phyloP scores from a whole-genome alignment of 2,113 vertebrate species.

The Chaenocephalus aceratus region DNA sequence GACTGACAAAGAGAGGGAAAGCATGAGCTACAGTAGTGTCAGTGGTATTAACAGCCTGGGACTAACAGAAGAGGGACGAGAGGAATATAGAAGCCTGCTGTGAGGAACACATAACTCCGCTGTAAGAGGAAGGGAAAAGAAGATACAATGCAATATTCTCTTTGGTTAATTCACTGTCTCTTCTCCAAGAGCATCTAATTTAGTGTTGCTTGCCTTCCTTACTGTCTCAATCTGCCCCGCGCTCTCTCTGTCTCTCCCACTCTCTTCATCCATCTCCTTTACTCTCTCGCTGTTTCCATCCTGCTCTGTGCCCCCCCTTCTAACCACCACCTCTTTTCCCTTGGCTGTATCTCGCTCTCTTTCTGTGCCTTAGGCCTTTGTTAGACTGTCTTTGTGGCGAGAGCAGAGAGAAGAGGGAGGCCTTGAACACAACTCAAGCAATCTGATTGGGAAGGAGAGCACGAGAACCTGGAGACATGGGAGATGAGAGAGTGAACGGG shows the following conservation, averaged over 20 bases:
- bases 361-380: slow-evolving; percentile 71
- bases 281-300: slow-evolving; percentile 45
- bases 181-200: slow-evolving; percentile 80
- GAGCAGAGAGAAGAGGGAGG: slow-evolving; percentile 49
- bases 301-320: slow-evolving; percentile 8
- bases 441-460: slow-evolving; percentile 70
- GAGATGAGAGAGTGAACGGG: slow-evolving; percentile 59
- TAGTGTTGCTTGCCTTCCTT: slow-evolving; percentile 70
- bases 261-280: slow-evolving; percentile 68
- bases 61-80: slow-evolving; percentile 47
- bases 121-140: slow-evolving; percentile 59
- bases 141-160: slow-evolving; percentile 81
- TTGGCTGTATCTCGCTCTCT: slow-evolving; percentile 45
- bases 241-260: slow-evolving; percentile 48
- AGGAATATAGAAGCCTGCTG: slow-evolving; percentile 64
- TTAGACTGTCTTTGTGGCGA: slow-evolving; percentile 70
- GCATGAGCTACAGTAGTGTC: slow-evolving; percentile 23
- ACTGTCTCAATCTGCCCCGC: slow-evolving; percentile 53
- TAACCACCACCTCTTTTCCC: slow-evolving; percentile 39
- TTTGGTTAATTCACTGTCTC: slow-evolving; percentile 82
- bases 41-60: slow-evolving; percentile 52
- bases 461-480: slow-evolving; percentile 71
- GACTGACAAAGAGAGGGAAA: slow-evolving; percentile 32
- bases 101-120: slow-evolving; percentile 70
- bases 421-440: slow-evolving; percentile 64